Evolutionary conservation across 2,113 vertebrate species (phyloP).

Genomic region (Macquaria ambigua): DNA sequence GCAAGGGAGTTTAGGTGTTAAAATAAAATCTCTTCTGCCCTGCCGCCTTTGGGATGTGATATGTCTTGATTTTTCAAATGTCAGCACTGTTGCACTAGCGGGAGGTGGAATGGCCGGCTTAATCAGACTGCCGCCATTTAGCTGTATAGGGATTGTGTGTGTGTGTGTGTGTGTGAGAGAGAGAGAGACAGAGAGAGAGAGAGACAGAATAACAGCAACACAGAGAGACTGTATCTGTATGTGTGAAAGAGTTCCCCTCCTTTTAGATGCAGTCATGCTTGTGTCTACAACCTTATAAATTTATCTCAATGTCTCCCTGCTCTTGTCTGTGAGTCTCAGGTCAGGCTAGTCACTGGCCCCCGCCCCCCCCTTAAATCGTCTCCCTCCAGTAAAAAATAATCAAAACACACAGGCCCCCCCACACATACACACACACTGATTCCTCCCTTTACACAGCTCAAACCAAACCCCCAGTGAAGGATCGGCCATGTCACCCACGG

Average conservation of each 20-base stretch:
- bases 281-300: slow-evolving; percentile 95
- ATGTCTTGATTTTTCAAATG: slow-evolving; percentile 99
- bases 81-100: slow-evolving; percentile 95
- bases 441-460: slow-evolving; percentile 75
- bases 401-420: slow-evolving; percentile 89
- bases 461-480: slow-evolving; percentile 90
- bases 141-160: slow-evolving; percentile 78
- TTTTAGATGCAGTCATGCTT: slow-evolving; percentile 93
- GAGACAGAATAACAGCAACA: slow-evolving; percentile 51
- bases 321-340: slow-evolving; percentile 85
- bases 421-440: slow-evolving; percentile 24
- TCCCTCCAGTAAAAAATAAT: slow-evolving; percentile 95
- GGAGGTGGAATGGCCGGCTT: slow-evolving; percentile 94
- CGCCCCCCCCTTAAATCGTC: slow-evolving; percentile 72
- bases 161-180: slow-evolving; percentile 23
- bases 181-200: background rate
- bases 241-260: slow-evolving; percentile 83
- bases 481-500: slow-evolving; percentile 93
- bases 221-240: slow-evolving; percentile 50
- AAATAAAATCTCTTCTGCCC: slow-evolving; percentile 96
- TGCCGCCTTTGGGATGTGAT: slow-evolving; percentile 93
- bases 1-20: slow-evolving; percentile 96
- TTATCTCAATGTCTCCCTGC: slow-evolving; percentile 91
- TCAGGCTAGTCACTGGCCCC: slow-evolving; percentile 82
- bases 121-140: slow-evolving; percentile 97